Evolutionary conservation across 2,797 vertebrate genomes (phyloP), one percentile per base, ranked within the genome.

Genomic region (Micrastur ruficollis): DNA sequence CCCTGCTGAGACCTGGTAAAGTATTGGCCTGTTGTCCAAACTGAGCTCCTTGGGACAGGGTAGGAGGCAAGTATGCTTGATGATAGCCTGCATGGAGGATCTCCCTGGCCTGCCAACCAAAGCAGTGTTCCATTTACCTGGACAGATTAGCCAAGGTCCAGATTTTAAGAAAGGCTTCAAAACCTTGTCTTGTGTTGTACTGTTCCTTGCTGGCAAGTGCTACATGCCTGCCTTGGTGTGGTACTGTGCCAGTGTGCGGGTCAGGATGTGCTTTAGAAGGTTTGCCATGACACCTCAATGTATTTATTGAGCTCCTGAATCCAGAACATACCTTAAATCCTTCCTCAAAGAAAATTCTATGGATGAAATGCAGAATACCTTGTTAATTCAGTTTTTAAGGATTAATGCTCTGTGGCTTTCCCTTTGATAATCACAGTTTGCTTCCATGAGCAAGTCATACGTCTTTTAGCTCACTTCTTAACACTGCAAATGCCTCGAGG

Each of bases 341-440:
- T 95, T 76, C 80, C 83, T 97, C 76, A 91, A 96, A 96, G 92
- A 78, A 96, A 97, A 89, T 90, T 67, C 67, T 85, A 36, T 14
- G 53, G 72, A 89, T 89, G 93, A 97, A 97, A 96, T 96, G 55
- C 79, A 96, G 94, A 97, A 96, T 82, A 61, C 62, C 88, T 93
- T 94, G 86, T 87, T 97, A 97, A 96, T 97, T 98, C 91, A 79
- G 84, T 92, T 97, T 96, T 97, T 90, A 98, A 98, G 96, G 90
- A 97, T 90, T 84, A 91, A 96, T 74, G 42, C 94, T 95, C 88
- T 74, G 82, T 92, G 94, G 91, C 92, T 96, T 96, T 97, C 63
- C 87, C 74, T 97, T 97, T 96, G 90, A 96, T 97, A 94, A 92
- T 94, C 93, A 75, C 88, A 87, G 93, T 96, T 97, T 97, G 80